Base-by-base conservation (phyloP, 2,797 vertebrate genomes). In the Lepilemur septentrionalis region DNA sequence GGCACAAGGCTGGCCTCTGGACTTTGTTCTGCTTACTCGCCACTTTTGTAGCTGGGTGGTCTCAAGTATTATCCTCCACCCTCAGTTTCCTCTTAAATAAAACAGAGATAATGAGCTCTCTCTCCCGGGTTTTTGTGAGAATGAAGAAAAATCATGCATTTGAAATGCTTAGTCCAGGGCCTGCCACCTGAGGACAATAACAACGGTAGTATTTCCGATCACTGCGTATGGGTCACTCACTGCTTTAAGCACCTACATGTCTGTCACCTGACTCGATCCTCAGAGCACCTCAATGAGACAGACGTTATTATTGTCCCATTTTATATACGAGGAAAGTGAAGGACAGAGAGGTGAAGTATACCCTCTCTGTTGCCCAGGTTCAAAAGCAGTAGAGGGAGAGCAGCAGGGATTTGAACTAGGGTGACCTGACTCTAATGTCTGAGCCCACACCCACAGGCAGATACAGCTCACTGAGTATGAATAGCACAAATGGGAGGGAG, bases 151-250 rank as follows among this genome's bases (percentile, higher is more conserved):
- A 38, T n/a, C 7, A 0, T 4, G 32, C 43, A 20, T 32, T n/a
- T 11, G 59, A 87, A 35, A 15, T 4, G 7, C 55, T 30, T 7
- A 11, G 35, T 46, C 38, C 52, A 3, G 59, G 79, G 43, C 61
- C 28, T 52, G 11, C 15, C 30, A 15, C 38, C 52, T 41, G 9
- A 57, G 17, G 17, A 25, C 20, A 7, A 59, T 20, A n/a, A 59
- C 28, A 22, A 30, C 1, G 15, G 79, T 17, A 4, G 79, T 17
- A 9, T 38, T 61, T 6, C 28, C 0, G 12, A 67, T 14, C 30
- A 7, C 18, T 3, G 28, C 0, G 32, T 15, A 0, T 2, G 2
- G 10, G 43, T 57, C 57, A 57, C 23, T 30, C 50, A 23, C 35
- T n/a, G 30, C 69, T 75, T 18, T 23, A 43, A 63, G n/a, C 28